Evolutionary conservation across 2,888 invertebrate genomes (phyloP).

Genomic region (Ryuthela nishihirai): DNA sequence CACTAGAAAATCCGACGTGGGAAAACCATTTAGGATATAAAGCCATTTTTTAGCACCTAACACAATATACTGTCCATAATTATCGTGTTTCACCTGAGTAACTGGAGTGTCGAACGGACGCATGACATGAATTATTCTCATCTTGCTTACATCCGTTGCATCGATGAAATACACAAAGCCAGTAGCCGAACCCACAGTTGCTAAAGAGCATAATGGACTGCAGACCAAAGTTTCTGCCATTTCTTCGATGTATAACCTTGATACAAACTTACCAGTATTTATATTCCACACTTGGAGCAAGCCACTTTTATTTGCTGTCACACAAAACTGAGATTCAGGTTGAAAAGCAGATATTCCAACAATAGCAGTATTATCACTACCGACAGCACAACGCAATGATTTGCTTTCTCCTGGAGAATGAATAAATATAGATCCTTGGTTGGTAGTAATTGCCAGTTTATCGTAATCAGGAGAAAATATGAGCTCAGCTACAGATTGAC

Average conservation of each 20-base stretch:
- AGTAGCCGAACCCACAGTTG: constrained; percentile 1
- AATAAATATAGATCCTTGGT: constrained; percentile 1
- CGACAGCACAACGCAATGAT: too few species aligned
- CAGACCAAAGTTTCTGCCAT: neutral
- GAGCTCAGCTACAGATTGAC: neutral
- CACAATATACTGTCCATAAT: constrained; percentile 2
- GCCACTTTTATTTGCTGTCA: constrained; percentile 4
- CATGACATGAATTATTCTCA: constrained; percentile 6
- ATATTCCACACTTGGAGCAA: neutral
- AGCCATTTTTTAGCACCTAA: neutral
- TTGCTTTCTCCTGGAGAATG: too few species aligned
- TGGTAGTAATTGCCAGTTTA: neutral
- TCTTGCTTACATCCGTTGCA: neutral
- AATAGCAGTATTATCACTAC: too few species aligned
- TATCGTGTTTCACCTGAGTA: constrained; percentile 6
- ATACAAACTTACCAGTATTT: neutral
- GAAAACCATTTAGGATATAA: constrained; percentile 6
- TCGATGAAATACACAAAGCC: constrained; percentile 12
- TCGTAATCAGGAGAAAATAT: constrained; percentile 1
- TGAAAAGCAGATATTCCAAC: too few species aligned
- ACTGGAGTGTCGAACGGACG: constrained; percentile 5
- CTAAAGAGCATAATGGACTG: constrained; percentile 8
- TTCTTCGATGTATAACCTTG: constrained; percentile 2
- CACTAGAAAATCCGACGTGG: constrained; percentile 4
- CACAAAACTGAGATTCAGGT: neutral